phyloP scores from a whole-genome alignment of 2,113 vertebrate genomes.

The Psittacara wagleri region DNA sequence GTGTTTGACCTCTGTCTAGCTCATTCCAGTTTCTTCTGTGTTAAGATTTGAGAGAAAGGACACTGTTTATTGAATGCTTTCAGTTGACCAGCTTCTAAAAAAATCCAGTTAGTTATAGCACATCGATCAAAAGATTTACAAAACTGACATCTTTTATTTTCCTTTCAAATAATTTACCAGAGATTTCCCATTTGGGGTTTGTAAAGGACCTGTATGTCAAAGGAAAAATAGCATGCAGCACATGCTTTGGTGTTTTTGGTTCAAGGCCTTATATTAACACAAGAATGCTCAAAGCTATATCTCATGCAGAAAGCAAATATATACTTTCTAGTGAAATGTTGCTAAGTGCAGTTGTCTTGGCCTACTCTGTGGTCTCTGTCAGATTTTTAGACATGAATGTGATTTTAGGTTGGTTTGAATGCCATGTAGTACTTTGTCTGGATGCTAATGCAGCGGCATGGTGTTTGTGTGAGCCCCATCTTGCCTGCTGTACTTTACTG shows the following conservation, averaged over 20 bases:
- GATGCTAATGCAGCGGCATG: accelerated
- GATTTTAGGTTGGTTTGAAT: background rate
- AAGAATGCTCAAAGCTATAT: background rate
- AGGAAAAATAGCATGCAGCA: background rate
- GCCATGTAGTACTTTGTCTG: background rate
- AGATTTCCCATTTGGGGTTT: background rate
- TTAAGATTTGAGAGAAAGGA: constrained; percentile 9
- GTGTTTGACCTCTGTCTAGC: background rate
- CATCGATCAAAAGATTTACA: background rate
- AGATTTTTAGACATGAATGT: background rate
- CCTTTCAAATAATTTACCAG: background rate
- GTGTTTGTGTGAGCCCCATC: background rate
- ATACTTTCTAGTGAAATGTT: background rate
- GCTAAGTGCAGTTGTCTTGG: background rate
- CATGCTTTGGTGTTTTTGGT: background rate
- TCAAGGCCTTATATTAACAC: background rate
- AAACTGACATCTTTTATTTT: constrained; percentile 15
- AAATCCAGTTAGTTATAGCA: background rate
- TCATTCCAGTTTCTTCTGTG: background rate
- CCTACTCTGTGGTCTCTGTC: background rate
- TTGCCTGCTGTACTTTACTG: background rate
- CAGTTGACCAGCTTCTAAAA: background rate
- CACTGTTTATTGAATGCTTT: background rate
- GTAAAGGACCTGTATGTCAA: background rate
- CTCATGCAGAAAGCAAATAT: background rate